Evolutionary conservation across 2,113 vertebrate genomes (phyloP), one percentile per base, ranked within the genome.

Genomic region (Sapayoa aenigma): DNA sequence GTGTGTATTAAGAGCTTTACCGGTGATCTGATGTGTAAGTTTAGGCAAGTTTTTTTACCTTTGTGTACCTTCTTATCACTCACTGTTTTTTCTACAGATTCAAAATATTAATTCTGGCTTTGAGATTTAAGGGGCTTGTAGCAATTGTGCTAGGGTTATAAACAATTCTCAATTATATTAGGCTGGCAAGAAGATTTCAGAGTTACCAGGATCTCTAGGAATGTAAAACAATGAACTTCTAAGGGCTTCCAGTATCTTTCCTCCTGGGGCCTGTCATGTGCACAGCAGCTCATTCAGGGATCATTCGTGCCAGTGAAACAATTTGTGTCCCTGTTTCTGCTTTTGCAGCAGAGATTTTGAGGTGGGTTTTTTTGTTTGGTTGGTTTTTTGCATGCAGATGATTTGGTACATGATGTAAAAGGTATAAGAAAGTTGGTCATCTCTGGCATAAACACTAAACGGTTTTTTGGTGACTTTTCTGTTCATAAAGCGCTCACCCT

Each of bases 401-500:
- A 56, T 90, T 88, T 77, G n/a, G 3, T 85, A 37, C 12, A 1
- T 50, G 23, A 47, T 14, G 44, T 79, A 24, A 39, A 47, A 72
- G 17, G 20, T 66, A 6, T 28, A 28, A 69, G 74, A 46, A 84
- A 58, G 15, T 31, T 86, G 5, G 7, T 77, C 2, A 6, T 58
- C 42, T 77, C 46, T 84, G 44, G 17, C 10, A n/a, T 60, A 44
- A 27, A 25, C 19, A 11, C 4, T 49, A 4, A 66, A 68, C 4
- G 47, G 22, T 44, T 88, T 55, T 85, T 28, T 42, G 62, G 28
- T 60, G n/a, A 50, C 35, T 76, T 56, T 35, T 85, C 14, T 50
- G 2, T 68, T 68, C 8, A 4, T 62, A 9, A 73, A 80, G 31
- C 69, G 9, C 14, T 68, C 0, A 0, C 17, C 42, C 7, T 30